Percentiles rank a stretch among this genome's conserved stretches.
Conservation (phyloP, 2,888 invertebrate species). For the Spialia ferax region DNA sequence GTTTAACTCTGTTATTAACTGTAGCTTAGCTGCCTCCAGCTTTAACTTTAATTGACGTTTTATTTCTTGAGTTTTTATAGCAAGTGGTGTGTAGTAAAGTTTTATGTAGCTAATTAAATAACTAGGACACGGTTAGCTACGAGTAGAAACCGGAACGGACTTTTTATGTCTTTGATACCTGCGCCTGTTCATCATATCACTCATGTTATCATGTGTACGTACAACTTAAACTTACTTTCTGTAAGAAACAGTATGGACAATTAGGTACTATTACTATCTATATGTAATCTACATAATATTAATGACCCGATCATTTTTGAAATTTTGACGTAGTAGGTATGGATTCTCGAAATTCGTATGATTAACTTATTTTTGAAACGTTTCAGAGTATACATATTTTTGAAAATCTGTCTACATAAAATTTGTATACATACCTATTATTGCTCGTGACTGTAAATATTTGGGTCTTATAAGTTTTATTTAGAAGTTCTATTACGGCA, state of each 20-base stretch:
- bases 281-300: no score
- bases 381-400: no score
- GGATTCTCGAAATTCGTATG: no score
- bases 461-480: not conserved
- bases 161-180: not conserved
- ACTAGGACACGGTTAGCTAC: not conserved
- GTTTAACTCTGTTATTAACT: no score
- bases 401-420: no score
- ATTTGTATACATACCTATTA: no score
- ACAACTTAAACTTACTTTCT: not conserved
- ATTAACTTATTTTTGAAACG: no score
- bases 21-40: not conserved
- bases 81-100: not conserved
- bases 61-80: not conserved
- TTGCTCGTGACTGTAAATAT: no score
- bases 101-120: slow-evolving; percentile 11
- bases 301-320: no score
- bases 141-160: slow-evolving; percentile 22
- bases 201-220: not conserved
- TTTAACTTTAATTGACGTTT: not conserved
- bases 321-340: no score
- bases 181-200: not conserved
- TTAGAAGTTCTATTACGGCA: not conserved
- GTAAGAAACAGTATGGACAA: not conserved
- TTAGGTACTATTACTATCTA: no score